These are phyloP conservation scores for Eurosta solidaginis DNA, from an alignment of 1,140 invertebrate genomes.

Conservation along the genomic window DNA sequence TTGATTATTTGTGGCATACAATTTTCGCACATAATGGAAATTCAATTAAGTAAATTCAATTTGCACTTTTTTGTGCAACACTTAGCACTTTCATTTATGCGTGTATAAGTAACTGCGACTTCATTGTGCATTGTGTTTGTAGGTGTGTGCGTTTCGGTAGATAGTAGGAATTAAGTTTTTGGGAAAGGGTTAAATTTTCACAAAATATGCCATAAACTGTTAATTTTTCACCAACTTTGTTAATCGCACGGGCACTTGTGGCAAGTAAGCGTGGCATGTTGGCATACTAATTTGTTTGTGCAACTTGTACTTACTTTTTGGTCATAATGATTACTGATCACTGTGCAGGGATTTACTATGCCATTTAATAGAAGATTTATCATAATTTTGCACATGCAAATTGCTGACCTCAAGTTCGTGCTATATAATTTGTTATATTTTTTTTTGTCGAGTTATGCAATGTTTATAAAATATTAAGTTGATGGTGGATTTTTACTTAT, in stretches of 20 bases:
- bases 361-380: background rate
- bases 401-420: constrained; percentile 7
- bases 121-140: too few relatives aligned
- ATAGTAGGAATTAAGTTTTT: background rate
- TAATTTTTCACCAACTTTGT: background rate
- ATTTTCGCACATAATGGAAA: background rate
- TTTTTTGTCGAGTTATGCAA: background rate
- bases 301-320: background rate
- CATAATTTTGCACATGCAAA: background rate
- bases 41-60: background rate
- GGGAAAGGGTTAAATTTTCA: background rate
- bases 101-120: too few relatives aligned
- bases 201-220: too few relatives aligned
- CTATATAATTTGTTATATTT: background rate
- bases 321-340: background rate
- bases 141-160: background rate
- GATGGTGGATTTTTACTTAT: too few relatives aligned
- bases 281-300: background rate
- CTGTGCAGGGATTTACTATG: background rate
- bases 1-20: background rate
- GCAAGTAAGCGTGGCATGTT: background rate
- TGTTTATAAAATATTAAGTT: too few relatives aligned
- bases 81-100: background rate
- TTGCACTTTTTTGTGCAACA: background rate
- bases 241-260: background rate